These are phyloP conservation scores for Dexiosoma caninum DNA, from an alignment of 2,888 invertebrate species.

Conservation along the genomic window DNA sequence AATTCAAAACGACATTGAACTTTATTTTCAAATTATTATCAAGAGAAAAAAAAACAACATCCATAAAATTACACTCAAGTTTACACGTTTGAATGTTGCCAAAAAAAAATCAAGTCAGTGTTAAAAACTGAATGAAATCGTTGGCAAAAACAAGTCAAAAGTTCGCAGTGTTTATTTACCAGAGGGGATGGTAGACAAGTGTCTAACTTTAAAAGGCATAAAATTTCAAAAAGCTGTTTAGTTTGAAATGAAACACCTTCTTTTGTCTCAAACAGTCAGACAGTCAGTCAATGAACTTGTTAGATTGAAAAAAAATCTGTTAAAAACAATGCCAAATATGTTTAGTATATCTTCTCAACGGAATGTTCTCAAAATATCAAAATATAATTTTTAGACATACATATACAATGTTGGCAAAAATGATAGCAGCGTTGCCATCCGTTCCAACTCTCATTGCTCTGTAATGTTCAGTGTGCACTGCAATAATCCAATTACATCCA, in stretches of 20 bases:
- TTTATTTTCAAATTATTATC: conserved; percentile 35
- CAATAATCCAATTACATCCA: no score
- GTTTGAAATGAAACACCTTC: conserved; percentile 4
- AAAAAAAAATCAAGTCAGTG: conserved; percentile 44
- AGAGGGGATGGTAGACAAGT: background rate
- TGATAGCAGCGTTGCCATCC: no score
- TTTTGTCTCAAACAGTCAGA: background rate
- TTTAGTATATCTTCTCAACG: background rate
- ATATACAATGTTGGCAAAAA: no score
- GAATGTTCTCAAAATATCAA: background rate
- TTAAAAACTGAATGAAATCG: conserved; percentile 19
- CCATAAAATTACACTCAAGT: conserved; percentile 34
- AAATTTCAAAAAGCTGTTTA: background rate
- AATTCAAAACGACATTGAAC: conserved; percentile 44
- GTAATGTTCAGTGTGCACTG: no score
- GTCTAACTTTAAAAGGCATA: conserved; percentile 26
- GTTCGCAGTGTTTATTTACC: conserved; percentile 36
- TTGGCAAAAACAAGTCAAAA: conserved; percentile 29
- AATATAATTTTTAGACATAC: background rate
- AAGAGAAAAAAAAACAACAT: conserved; percentile 28
- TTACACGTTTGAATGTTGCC: conserved; percentile 29
- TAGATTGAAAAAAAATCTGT: background rate
- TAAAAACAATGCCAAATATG: background rate
- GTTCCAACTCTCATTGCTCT: no score
- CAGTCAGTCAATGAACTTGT: conserved; percentile 20